Conservation (phyloP, 2,797 vertebrate genomes). For the Phalanger gymnotis region DNA sequence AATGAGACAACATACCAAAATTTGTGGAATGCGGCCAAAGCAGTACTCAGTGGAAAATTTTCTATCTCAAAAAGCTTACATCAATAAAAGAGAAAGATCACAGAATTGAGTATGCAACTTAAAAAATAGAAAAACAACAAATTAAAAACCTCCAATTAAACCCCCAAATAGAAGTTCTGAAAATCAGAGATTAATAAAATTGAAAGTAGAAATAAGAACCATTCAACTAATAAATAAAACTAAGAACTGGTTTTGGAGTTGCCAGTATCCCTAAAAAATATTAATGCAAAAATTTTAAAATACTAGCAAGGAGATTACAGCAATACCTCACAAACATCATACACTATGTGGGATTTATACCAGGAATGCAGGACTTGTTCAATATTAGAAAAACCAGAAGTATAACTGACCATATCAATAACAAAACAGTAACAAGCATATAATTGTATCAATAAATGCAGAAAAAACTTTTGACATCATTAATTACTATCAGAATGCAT, state of each 20-base stretch:
- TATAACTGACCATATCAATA: neutral
- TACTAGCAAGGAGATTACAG: neutral
- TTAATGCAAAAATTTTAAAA: neutral
- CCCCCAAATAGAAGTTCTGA: neutral
- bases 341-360: neutral
- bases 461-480: neutral
- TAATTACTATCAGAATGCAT: neutral
- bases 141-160: neutral
- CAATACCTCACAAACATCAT: neutral
- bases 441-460: neutral
- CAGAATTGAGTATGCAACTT: neutral
- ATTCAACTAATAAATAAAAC: neutral
- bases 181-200: neutral
- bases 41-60: neutral
- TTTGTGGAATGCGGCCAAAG: neutral
- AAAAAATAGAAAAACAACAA: neutral
- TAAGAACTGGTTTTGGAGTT: neutral
- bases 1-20: neutral
- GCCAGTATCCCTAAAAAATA: neutral
- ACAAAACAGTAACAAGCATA: neutral
- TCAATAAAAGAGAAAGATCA: neutral
- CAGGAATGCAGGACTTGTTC: neutral
- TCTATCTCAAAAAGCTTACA: neutral
- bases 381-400: neutral
- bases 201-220: neutral